These are phyloP conservation scores for Ditula angustiorana DNA, from an alignment of 2,888 invertebrate genomes.

Conservation along the genomic window DNA sequence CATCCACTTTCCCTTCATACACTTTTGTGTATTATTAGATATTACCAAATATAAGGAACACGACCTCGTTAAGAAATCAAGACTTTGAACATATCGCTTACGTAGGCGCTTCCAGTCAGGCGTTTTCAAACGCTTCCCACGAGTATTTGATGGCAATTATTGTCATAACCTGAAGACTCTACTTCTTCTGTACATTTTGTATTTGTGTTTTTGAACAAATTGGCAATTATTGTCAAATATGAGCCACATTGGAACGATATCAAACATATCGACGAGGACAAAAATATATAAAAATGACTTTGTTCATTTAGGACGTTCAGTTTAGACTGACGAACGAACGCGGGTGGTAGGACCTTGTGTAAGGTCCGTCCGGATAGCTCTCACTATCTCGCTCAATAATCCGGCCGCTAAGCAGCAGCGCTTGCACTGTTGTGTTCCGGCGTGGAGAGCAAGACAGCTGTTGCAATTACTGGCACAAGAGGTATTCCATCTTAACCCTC, in stretches of 20 bases:
- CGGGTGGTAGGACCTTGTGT: no score
- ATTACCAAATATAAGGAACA: neutral
- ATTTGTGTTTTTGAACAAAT: neutral
- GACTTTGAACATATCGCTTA: neutral
- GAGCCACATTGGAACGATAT: neutral
- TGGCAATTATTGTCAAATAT: neutral
- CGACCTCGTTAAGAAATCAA: neutral
- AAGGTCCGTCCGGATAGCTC: no score
- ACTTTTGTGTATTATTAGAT: no score
- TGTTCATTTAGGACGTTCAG: no score
- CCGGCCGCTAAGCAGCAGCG: no score
- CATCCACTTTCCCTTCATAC: no score
- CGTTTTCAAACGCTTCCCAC: neutral
- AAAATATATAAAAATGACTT: neutral
- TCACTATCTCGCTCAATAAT: no score
- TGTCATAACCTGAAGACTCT: neutral
- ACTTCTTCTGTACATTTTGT: neutral
- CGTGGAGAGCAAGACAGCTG: no score
- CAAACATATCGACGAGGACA: neutral
- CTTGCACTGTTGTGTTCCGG: no score
- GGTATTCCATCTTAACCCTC: no score
- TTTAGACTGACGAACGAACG: no score
- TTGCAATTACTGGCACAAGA: no score
- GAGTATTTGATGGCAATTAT: neutral
- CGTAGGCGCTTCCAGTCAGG: neutral